A percentile compares a stretch with the other conserved stretches of the same genome.
These are phyloP conservation scores for Chitala chitala DNA, from an alignment of 2,113 vertebrate species.

Conservation along the genomic window DNA sequence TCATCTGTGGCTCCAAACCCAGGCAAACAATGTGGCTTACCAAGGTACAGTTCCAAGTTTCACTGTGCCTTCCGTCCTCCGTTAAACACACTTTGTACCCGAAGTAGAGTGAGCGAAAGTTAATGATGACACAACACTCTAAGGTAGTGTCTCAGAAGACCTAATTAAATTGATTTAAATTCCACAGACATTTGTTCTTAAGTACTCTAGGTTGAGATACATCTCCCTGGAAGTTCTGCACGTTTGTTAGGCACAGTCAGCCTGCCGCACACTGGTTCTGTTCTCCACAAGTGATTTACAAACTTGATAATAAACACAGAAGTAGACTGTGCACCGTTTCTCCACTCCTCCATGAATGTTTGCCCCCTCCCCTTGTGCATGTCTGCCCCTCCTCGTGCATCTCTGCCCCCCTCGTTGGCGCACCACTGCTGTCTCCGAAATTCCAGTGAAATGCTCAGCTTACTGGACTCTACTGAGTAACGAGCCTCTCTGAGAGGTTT, in stretches of 20 bases:
- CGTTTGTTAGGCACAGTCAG: background rate
- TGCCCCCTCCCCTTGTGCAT: too few species aligned
- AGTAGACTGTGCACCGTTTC: too few species aligned
- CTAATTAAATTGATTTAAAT: slow-evolving; percentile 2
- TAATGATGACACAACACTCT: background rate
- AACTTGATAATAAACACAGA: background rate
- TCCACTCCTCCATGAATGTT: too few species aligned
- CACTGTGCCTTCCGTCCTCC: too few species aligned
- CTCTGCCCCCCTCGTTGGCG: too few species aligned
- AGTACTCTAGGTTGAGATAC: background rate
- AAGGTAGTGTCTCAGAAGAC: background rate
- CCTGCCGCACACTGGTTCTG: background rate
- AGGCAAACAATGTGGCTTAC: background rate
- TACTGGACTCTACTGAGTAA: background rate
- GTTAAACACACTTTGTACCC: too few species aligned
- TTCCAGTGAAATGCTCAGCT: slow-evolving; percentile 2
- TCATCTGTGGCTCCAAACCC: background rate
- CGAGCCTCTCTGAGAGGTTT: background rate
- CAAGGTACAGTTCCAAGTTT: background rate
- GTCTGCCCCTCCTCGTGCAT: too few species aligned
- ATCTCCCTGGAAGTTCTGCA: background rate
- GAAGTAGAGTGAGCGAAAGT: background rate
- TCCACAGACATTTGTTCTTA: background rate
- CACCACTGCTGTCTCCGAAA: too few species aligned
- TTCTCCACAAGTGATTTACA: background rate